Conservation (phyloP, 2,888 invertebrate species). For the Meganola albula region DNA sequence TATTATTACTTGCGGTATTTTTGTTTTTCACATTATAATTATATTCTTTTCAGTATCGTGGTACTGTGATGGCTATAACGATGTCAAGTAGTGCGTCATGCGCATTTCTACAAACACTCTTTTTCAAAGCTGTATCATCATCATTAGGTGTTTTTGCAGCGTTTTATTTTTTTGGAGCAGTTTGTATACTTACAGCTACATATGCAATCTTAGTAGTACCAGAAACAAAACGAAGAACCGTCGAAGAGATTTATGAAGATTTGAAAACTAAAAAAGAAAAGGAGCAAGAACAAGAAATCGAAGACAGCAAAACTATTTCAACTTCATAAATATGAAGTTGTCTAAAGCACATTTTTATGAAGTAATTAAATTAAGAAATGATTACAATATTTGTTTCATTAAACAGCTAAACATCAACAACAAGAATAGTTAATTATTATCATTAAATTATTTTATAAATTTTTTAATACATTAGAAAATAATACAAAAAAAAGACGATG, state of each 20-base stretch:
- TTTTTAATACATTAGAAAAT: too few species aligned
- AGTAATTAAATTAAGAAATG: too few species aligned
- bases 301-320: background rate
- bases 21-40: background rate
- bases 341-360: too few species aligned
- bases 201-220: slow-evolving; percentile 48
- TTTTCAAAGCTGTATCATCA: slow-evolving; percentile 54
- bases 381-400: too few species aligned
- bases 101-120: slow-evolving; percentile 50
- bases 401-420: too few species aligned
- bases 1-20: too few species aligned
- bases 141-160: slow-evolving; percentile 45
- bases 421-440: too few species aligned
- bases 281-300: slow-evolving; percentile 15
- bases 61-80: slow-evolving; percentile 51
- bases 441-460: too few species aligned
- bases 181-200: slow-evolving; percentile 41
- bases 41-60: slow-evolving; percentile 54
- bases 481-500: too few species aligned
- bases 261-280: slow-evolving; percentile 52
- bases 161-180: slow-evolving; percentile 49
- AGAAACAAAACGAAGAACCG: slow-evolving; percentile 46
- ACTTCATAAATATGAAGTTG: too few species aligned
- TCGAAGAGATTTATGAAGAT: slow-evolving; percentile 51
- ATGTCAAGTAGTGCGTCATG: slow-evolving; percentile 47